Evolutionary conservation across 2,888 invertebrate species (phyloP), one percentile per base, ranked within the genome.

Genomic region (Furcula furcula): DNA sequence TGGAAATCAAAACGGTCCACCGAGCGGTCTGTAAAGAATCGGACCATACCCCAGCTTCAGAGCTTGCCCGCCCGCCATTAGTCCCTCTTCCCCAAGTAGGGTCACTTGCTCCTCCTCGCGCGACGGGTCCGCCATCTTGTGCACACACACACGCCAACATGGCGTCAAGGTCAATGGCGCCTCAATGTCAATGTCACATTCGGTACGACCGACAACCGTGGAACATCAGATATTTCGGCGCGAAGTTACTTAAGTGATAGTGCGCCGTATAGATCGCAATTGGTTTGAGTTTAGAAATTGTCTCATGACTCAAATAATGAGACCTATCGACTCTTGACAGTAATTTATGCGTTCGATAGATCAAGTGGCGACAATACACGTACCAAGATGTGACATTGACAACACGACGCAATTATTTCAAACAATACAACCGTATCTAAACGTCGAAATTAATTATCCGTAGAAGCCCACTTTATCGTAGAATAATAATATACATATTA

Each of bases 51-150:
- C 98, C 90, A 98, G 93, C 91, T 98, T 97, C 86, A 98, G 94
- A 90, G 97, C 96, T 92, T 98, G 98, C 90, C 97, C 97, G 87
- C 96, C 96, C 78, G 97, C 96, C 86, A 95, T 93, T 81, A 97
- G 94, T 76, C 95, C 96, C 91, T 98, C 98, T 90, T 98, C 98
- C 86, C 97, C 97, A 81, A 98, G 94, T 78, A 98, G 93, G 69
- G 97, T 97, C 76, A 97, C 95, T 90, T 97, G 97, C 89, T 98
- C 96, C 91, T 98, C 96, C 90, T 98, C 97, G 76, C 96, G 94
- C 84, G 95, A 94, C 80, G 97, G 96, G 90, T 98, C 98, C 90
- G 97, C 97, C 96, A 98, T 97, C 95, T 97, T 97, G 91, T 93
- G 90, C 75, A 91, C 90, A 91, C 73, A 91, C 73, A 80, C 60